Evolutionary conservation across 2,888 invertebrate genomes (phyloP).

Genomic region (Callyntrura sp.): DNA sequence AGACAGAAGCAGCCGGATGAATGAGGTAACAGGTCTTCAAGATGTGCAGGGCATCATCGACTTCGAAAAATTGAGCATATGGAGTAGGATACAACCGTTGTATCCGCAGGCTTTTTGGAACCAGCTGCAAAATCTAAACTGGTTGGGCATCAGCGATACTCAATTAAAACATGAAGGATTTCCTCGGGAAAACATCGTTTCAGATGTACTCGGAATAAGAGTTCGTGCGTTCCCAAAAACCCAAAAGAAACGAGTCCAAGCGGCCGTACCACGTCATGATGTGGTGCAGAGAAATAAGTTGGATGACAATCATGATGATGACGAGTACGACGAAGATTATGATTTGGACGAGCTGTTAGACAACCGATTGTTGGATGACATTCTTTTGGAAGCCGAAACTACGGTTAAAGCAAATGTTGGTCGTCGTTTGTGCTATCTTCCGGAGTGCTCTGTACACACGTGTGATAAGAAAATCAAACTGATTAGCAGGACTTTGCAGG

Average conservation of each 20-base stretch:
- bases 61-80: constrained; percentile 67
- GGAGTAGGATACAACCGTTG: constrained; percentile 21
- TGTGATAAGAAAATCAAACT: constrained; percentile 52
- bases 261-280: background rate
- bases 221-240: constrained; percentile 62
- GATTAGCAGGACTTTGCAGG: constrained; percentile 25
- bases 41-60: constrained; percentile 78
- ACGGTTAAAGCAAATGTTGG: constrained; percentile 46
- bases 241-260: background rate
- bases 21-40: constrained; percentile 67
- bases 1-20: constrained; percentile 59
- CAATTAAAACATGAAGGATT: constrained; percentile 38
- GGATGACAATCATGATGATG: constrained; percentile 14
- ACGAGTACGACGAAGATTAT: constrained; percentile 80
- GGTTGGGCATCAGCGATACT: constrained; percentile 67
- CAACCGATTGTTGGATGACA: constrained; percentile 80
- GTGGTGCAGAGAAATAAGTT: constrained; percentile 15
- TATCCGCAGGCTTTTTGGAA: constrained; percentile 56
- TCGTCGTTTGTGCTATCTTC: constrained; percentile 37
- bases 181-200: constrained; percentile 58
- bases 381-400: constrained; percentile 74
- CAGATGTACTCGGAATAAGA: background rate
- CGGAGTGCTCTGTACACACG: constrained; percentile 47
- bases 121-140: constrained; percentile 61
- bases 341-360: constrained; percentile 82